Conservation (phyloP, 2,113 vertebrate species). For the Theristicus caerulescens region DNA sequence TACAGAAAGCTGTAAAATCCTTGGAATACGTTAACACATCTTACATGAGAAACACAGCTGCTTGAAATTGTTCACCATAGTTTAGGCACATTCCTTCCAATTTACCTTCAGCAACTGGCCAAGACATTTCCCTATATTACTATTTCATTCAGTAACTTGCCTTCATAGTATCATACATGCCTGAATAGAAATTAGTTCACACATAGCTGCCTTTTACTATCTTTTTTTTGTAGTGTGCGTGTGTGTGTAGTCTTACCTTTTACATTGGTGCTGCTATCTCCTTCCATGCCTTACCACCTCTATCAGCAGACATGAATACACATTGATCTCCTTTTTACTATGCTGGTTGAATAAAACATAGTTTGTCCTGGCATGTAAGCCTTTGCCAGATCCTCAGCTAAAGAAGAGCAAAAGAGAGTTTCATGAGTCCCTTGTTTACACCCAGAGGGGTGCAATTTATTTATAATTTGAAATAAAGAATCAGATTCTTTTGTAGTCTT, state of each 20-base stretch:
- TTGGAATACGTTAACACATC: not conserved
- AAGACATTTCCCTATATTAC: not conserved
- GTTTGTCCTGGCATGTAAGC: not conserved
- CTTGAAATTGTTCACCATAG: not conserved
- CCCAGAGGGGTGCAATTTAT: not conserved
- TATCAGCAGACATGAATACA: not conserved
- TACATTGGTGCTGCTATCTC: not conserved
- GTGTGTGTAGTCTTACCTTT: not conserved
- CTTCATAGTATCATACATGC: not conserved
- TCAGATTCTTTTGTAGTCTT: not conserved
- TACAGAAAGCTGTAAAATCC: not conserved
- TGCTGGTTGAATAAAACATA: not conserved
- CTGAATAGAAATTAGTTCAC: not conserved
- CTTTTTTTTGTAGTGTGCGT: not conserved
- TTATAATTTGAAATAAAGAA: not conserved
- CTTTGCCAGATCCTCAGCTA: not conserved
- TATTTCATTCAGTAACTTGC: not conserved
- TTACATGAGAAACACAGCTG: not conserved
- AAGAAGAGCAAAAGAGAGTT: not conserved
- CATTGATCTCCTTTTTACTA: not conserved
- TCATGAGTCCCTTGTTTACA: not conserved
- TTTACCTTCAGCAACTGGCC: not conserved
- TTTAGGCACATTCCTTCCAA: not conserved
- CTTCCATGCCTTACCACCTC: not conserved
- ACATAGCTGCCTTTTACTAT: not conserved